Percentiles rank a stretch among this genome's conserved stretches.
These are phyloP conservation scores for Orthosia gracilis DNA, from an alignment of 2,888 invertebrate species.

Conservation along the genomic window DNA sequence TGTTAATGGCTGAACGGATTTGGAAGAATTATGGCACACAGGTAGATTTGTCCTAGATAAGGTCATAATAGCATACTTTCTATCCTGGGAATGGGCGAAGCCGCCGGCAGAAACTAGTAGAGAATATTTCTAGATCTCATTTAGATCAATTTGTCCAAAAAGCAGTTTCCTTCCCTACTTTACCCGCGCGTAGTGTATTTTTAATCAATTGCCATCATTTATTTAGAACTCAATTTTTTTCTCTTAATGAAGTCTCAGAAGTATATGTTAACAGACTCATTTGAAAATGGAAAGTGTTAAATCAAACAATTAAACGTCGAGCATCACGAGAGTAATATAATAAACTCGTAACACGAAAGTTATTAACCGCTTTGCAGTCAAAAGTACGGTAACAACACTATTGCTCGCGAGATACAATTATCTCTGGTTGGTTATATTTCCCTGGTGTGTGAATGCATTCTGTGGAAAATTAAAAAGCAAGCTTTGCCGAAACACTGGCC, in stretches of 20 bases:
- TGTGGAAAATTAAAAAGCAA: conserved; percentile 78
- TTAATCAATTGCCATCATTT: background rate
- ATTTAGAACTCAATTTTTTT: background rate
- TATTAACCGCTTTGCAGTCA: conserved; percentile 29
- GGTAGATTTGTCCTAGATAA: too few species aligned
- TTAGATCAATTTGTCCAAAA: background rate
- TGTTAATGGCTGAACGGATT: too few species aligned
- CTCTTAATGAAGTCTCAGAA: background rate
- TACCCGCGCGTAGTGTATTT: background rate
- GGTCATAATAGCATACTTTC: too few species aligned
- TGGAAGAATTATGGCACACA: too few species aligned
- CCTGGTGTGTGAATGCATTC: conserved; percentile 74
- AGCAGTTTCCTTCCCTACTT: too few species aligned
- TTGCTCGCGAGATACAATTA: conserved; percentile 70
- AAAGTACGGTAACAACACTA: conserved; percentile 51
- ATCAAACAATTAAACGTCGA: conserved; percentile 1
- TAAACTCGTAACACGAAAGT: conserved; percentile 16
- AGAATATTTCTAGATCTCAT: too few species aligned
- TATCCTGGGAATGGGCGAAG: too few species aligned
- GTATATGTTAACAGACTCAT: background rate
- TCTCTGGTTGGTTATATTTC: conserved; percentile 73
- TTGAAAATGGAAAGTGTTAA: conserved; percentile 6
- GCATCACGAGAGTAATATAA: conserved; percentile 5
- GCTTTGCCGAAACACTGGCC: conserved; percentile 54
- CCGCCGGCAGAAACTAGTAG: too few species aligned